Percentiles rank a stretch among this genome's conserved stretches.
Evolutionary conservation across 2,797 vertebrate genomes (phyloP).

Genomic region (Hydrophis major): DNA sequence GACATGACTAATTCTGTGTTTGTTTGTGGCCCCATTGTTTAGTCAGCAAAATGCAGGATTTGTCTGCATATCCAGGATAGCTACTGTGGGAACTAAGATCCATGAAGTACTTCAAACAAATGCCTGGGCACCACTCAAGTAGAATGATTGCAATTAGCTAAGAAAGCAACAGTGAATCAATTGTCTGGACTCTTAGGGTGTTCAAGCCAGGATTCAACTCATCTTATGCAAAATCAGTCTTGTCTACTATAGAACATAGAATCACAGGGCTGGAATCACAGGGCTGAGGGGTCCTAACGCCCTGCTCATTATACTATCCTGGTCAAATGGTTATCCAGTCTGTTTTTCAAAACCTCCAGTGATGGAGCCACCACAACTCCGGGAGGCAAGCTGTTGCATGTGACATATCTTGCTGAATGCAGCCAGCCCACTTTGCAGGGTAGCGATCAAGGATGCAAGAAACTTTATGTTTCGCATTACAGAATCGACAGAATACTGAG

Average conservation of each 20-base stretch:
- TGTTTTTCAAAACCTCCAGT: not conserved
- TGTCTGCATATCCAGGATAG: not conserved
- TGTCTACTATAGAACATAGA: not conserved
- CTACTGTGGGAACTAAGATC: not conserved
- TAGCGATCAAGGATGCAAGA: not conserved
- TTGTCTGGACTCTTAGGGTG: not conserved
- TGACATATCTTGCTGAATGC: no score
- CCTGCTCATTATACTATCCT: not conserved
- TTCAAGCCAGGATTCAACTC: not conserved
- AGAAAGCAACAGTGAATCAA: not conserved
- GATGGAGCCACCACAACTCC: not conserved
- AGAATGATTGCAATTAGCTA: not conserved
- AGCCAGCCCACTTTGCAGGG: not conserved
- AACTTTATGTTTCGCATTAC: not conserved
- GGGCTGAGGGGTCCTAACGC: not conserved
- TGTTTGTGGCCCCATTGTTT: not conserved
- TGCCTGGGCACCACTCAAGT: not conserved
- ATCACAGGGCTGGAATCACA: not conserved
- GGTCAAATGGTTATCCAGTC: not conserved
- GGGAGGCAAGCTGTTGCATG: not conserved
- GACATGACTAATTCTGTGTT: not conserved
- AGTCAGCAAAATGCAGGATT: not conserved
- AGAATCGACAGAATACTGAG: not conserved
- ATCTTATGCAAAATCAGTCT: no score
- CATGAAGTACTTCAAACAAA: not conserved